Percentiles rank a stretch among this genome's conserved stretches.
Conservation (phyloP, 2,113 vertebrate genomes). For the Mesoclemmys tuberculata region DNA sequence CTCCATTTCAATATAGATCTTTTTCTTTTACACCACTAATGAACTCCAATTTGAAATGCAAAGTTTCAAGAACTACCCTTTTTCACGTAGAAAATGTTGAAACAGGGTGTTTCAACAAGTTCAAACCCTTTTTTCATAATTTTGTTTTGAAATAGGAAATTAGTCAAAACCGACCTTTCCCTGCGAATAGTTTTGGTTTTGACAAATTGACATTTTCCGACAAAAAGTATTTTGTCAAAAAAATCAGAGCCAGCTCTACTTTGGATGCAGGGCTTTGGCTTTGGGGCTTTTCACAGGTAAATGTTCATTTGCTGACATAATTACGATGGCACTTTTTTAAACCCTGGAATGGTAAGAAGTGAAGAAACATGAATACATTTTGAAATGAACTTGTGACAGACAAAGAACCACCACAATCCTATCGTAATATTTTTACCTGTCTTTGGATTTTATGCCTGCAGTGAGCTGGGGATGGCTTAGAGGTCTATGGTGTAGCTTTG, state of each 20-base stretch:
- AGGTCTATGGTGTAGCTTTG: accelerated
- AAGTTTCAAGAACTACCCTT: background rate
- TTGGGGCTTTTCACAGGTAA: background rate
- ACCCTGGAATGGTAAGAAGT: background rate
- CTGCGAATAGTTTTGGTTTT: background rate
- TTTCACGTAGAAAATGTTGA: background rate
- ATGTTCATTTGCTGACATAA: background rate
- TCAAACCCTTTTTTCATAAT: background rate
- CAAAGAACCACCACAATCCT: background rate
- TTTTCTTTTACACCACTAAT: background rate
- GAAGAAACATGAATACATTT: background rate
- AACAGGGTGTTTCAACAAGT: background rate
- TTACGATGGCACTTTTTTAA: background rate
- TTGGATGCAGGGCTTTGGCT: background rate
- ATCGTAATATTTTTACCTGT: background rate
- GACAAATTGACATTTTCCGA: background rate
- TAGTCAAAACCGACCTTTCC: background rate
- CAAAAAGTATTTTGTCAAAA: background rate
- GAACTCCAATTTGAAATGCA: background rate
- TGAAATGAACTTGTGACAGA: background rate
- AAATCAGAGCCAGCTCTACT: background rate
- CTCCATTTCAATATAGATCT: too few species aligned
- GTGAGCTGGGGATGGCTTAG: background rate
- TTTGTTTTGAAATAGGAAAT: background rate
- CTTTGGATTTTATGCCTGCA: background rate